Conservation (phyloP, 64 coral and sea anemone species). For the Montipora cactus region DNA sequence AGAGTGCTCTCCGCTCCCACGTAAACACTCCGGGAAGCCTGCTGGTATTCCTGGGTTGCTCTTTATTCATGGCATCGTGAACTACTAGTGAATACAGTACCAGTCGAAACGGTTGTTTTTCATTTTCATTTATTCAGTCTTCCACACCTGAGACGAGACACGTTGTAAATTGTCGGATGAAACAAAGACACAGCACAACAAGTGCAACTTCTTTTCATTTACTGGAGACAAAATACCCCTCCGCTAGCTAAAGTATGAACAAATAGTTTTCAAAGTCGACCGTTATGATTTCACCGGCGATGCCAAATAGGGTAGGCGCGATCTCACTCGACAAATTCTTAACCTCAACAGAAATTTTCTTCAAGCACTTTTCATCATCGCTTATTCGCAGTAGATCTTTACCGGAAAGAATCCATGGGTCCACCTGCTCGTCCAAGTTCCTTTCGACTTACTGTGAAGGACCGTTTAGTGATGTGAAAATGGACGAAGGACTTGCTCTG, state of each 20-base stretch:
- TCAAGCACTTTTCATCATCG: not conserved
- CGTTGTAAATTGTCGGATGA: too few species aligned
- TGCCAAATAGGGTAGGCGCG: not conserved
- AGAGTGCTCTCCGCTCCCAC: too few species aligned
- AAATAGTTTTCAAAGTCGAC: not conserved
- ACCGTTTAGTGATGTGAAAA: slow-evolving; percentile 12
- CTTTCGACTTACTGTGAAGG: slow-evolving; percentile 14
- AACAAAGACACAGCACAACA: too few species aligned
- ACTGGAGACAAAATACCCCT: too few species aligned
- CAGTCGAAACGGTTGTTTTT: not conserved
- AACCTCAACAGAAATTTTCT: not conserved
- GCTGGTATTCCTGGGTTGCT: too few species aligned
- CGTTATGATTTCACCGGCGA: too few species aligned
- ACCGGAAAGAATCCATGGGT: not conserved
- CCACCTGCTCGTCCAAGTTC: not conserved
- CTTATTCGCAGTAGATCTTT: not conserved
- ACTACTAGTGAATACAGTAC: too few species aligned
- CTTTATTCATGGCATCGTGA: too few species aligned
- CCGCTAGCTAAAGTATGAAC: not conserved
- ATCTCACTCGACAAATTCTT: not conserved
- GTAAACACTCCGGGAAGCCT: too few species aligned
- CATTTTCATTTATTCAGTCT: too few species aligned
- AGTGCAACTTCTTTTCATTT: too few species aligned
- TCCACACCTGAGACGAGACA: too few species aligned
- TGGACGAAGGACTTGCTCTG: slow-evolving; percentile 38